Evolutionary conservation across 2,113 vertebrate genomes (phyloP).

Genomic region (Oryzias woworae): DNA sequence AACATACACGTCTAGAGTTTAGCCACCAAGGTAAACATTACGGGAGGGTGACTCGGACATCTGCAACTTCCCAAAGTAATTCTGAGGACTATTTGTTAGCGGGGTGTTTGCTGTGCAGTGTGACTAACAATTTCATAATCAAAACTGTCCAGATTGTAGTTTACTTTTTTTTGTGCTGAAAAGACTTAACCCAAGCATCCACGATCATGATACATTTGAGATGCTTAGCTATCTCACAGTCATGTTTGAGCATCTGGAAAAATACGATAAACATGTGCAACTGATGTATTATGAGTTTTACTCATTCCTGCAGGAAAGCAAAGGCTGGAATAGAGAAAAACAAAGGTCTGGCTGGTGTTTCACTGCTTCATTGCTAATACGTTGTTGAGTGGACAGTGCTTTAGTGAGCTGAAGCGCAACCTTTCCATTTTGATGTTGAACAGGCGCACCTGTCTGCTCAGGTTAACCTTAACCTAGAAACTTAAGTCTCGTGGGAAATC

Average conservation of each 20-base stretch:
- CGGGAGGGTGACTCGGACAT: slow-evolving; percentile 39
- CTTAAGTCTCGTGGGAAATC: slow-evolving; percentile 27
- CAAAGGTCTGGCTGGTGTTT: slow-evolving; percentile 36
- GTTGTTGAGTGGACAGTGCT: slow-evolving; percentile 68
- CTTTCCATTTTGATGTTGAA: slow-evolving; percentile 60
- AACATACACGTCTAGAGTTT: slow-evolving; percentile 45
- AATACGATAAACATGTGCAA: slow-evolving; percentile 18
- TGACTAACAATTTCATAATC: slow-evolving; percentile 52
- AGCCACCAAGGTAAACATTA: slow-evolving; percentile 53
- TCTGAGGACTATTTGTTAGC: slow-evolving; percentile 37
- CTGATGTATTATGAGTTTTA: slow-evolving; percentile 7
- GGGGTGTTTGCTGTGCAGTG: slow-evolving; percentile 52
- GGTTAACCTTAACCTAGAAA: slow-evolving; percentile 48
- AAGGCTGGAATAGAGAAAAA: slow-evolving; percentile 41
- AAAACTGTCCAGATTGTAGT: slow-evolving; percentile 25
- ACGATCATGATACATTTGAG: slow-evolving; percentile 8
- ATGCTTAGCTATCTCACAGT: slow-evolving; percentile 11
- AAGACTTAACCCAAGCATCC: slow-evolving; percentile 5
- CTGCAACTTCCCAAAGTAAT: slow-evolving; percentile 30
- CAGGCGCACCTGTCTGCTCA: slow-evolving; percentile 47
- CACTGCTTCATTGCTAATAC: slow-evolving; percentile 62
- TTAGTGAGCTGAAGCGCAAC: slow-evolving; percentile 49
- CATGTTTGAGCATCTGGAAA: slow-evolving; percentile 20
- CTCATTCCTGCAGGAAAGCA: slow-evolving; percentile 16
- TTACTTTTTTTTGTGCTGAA: slow-evolving; percentile 21